A percentile compares a stretch with the other conserved stretches of the same genome.
Evolutionary conservation across 2,113 vertebrate genomes (phyloP).

Genomic region (Apistogramma diplotaenia): DNA sequence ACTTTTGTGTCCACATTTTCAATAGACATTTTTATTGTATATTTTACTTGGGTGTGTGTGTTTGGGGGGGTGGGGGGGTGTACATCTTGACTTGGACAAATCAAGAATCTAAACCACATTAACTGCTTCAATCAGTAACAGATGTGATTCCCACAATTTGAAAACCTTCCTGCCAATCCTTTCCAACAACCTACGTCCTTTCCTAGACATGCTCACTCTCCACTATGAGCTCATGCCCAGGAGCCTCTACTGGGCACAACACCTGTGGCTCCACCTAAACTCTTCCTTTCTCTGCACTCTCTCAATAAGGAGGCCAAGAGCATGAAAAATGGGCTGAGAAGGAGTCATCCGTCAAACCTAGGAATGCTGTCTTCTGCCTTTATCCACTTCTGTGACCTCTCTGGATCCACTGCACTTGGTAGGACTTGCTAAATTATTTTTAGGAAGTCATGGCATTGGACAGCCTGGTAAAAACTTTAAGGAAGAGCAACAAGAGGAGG

Average conservation of each 20-base stretch:
- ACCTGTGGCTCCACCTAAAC: slow-evolving; percentile 54
- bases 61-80: too few species aligned
- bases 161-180: background rate
- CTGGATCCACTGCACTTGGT: slow-evolving; percentile 32
- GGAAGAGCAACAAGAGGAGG: background rate
- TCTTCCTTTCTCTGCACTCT: background rate
- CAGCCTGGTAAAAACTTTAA: background rate
- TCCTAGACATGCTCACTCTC: background rate
- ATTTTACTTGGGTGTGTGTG: background rate
- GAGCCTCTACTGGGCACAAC: slow-evolving; percentile 19
- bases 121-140: background rate
- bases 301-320: slow-evolving; percentile 47
- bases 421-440: slow-evolving; percentile 40
- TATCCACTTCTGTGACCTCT: slow-evolving; percentile 40
- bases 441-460: slow-evolving; percentile 20
- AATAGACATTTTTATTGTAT: slow-evolving; percentile 3
- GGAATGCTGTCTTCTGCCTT: slow-evolving; percentile 56
- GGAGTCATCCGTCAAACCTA: slow-evolving; percentile 62
- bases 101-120: background rate
- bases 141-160: background rate
- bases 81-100: background rate
- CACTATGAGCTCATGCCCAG: background rate
- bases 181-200: slow-evolving; percentile 10
- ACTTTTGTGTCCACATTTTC: background rate
- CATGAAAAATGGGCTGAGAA: slow-evolving; percentile 58